A percentile compares a stretch with the other conserved stretches of the same genome.
Conservation (phyloP, 2,888 invertebrate species). For the Nomada fucata region DNA sequence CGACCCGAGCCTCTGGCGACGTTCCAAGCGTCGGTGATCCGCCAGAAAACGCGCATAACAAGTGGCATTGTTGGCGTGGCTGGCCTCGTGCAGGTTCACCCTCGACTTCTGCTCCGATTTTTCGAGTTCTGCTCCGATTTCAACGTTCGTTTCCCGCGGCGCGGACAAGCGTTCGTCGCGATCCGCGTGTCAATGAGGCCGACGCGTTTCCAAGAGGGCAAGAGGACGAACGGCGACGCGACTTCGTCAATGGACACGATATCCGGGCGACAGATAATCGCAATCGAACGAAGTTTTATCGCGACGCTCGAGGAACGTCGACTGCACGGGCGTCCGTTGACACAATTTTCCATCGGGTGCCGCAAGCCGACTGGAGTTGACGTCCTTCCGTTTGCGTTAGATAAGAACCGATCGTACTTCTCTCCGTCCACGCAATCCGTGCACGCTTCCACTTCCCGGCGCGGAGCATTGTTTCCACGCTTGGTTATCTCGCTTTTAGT, state of each 20-base stretch:
- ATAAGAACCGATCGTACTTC: constrained; percentile 34
- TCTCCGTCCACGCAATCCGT: constrained; percentile 27
- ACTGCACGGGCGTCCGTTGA: not conserved
- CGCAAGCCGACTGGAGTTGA: constrained; percentile 1
- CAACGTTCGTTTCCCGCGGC: constrained; percentile 22
- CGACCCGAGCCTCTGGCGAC: constrained; percentile 38
- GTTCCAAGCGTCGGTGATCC: constrained; percentile 43
- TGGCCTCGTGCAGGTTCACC: constrained; percentile 42
- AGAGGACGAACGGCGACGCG: not conserved
- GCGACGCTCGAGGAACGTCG: constrained; percentile 14
- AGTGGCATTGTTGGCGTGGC: constrained; percentile 62
- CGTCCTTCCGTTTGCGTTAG: constrained; percentile 28
- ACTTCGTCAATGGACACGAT: not conserved
- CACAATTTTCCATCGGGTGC: constrained; percentile 12
- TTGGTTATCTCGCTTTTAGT: constrained; percentile 20
- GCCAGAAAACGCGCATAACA: constrained; percentile 56
- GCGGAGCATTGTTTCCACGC: constrained; percentile 23
- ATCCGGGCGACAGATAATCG: not conserved
- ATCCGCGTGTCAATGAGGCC: constrained; percentile 1
- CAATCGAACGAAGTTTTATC: not conserved
- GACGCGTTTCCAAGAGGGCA: not conserved
- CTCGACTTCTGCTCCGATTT: not conserved
- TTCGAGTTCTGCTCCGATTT: constrained; percentile 2
- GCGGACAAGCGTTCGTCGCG: constrained; percentile 27
- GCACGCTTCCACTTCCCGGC: constrained; percentile 23